A percentile compares a stretch with the other conserved stretches of the same genome.
Conservation (phyloP, 2,113 vertebrate genomes). For the Phrynocephalus versicolor region DNA sequence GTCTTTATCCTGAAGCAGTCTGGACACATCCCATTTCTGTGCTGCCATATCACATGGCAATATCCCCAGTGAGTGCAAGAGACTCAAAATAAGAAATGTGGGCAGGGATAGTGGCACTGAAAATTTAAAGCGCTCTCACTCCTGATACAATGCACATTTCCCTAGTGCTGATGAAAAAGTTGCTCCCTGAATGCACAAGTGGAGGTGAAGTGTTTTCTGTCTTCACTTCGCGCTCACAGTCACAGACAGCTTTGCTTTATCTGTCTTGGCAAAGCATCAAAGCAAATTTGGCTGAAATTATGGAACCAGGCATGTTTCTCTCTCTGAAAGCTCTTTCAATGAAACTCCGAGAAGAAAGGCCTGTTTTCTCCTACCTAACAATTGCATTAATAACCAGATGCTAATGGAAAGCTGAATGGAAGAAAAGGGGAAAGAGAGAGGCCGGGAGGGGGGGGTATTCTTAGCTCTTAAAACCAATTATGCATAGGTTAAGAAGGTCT, state of each 20-base stretch:
- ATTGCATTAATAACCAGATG: background rate
- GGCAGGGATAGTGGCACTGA: no score
- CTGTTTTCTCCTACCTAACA: background rate
- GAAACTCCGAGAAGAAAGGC: background rate
- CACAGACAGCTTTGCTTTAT: background rate
- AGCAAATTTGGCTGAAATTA: background rate
- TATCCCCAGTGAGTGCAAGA: no score
- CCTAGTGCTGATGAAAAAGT: background rate
- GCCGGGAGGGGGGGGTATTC: background rate
- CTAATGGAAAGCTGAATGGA: background rate
- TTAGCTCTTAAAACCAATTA: slow-evolving; percentile 11
- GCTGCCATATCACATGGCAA: no score
- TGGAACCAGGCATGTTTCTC: background rate
- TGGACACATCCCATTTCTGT: no score
- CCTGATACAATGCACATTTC: no score
- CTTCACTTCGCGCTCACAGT: background rate
- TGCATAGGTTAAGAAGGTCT: slow-evolving; percentile 4
- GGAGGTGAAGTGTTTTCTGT: background rate
- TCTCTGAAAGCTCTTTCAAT: background rate
- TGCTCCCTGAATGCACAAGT: background rate
- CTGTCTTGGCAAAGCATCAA: background rate
- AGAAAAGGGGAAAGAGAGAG: background rate
- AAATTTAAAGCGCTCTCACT: background rate
- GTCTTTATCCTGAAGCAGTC: no score
- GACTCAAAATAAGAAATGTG: no score